Conservation (phyloP, 2,113 vertebrate genomes). For the Dendrocopos noguchii region DNA sequence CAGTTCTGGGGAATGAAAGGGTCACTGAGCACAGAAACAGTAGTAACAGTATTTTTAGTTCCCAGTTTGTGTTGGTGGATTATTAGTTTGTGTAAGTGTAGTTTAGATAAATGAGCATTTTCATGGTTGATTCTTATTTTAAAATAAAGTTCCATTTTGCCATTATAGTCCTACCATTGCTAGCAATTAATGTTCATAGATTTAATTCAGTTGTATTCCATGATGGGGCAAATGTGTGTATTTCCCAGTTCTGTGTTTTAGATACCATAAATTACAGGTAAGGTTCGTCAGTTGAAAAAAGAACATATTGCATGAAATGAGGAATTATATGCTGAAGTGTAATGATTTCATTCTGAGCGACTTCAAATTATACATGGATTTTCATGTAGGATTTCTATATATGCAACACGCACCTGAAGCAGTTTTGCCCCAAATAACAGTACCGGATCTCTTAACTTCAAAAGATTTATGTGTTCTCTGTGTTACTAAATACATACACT, state of each 20-base stretch:
- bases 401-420: neutral
- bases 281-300: neutral
- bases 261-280: neutral
- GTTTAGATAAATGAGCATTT: neutral
- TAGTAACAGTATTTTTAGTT: neutral
- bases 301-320: neutral
- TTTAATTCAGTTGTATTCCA: neutral
- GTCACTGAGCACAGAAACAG: neutral
- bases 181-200: neutral
- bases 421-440: neutral
- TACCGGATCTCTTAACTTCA: neutral
- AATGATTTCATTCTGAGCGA: slow-evolving; percentile 9
- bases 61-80: neutral
- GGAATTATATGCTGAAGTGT: neutral
- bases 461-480: neutral
- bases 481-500: neutral
- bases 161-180: neutral
- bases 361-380: neutral
- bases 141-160: neutral
- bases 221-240: neutral
- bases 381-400: neutral
- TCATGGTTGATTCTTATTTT: neutral
- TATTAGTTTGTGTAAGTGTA: neutral
- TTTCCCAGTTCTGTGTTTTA: neutral
- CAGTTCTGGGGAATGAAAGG: neutral